Conservation (phyloP, 2,888 invertebrate species). For the Diabrotica balteata region DNA sequence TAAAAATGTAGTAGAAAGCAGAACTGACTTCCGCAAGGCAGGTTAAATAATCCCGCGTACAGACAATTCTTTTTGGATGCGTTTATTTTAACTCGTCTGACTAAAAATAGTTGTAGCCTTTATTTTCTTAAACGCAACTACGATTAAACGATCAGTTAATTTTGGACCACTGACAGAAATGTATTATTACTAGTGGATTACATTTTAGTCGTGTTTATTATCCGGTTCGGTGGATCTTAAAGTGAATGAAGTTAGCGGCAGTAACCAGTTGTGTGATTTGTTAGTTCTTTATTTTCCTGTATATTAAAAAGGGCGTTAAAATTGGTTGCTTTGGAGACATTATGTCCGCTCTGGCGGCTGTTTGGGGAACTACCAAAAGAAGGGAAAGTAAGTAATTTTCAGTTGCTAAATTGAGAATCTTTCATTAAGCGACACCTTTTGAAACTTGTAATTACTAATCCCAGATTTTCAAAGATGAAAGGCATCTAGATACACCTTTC, state of each 20-base stretch:
- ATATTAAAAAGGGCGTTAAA: slow-evolving; percentile 42
- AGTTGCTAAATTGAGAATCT: background rate
- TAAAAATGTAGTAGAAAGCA: too few relatives aligned
- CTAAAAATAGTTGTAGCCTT: slow-evolving; percentile 46
- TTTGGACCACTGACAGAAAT: slow-evolving; percentile 49
- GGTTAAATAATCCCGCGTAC: background rate
- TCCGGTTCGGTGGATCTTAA: too few relatives aligned
- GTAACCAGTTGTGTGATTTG: background rate
- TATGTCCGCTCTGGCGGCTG: slow-evolving; percentile 57
- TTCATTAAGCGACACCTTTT: background rate
- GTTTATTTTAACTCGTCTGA: slow-evolving; percentile 33
- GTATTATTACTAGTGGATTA: background rate
- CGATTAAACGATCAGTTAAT: slow-evolving; percentile 50
- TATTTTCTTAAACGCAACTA: slow-evolving; percentile 46
- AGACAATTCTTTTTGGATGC: slow-evolving; percentile 23
- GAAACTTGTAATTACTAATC: too few relatives aligned
- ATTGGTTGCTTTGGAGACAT: slow-evolving; percentile 57
- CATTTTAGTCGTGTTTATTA: too few relatives aligned
- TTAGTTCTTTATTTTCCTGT: slow-evolving; percentile 12
- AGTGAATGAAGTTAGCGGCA: too few relatives aligned
- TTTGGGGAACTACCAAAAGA: slow-evolving; percentile 53
- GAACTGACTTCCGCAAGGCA: too few relatives aligned
- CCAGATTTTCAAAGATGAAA: too few relatives aligned
- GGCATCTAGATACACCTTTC: too few relatives aligned
- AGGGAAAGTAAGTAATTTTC: slow-evolving; percentile 51